Base-by-base conservation (phyloP, 2,797 vertebrate genomes). In the Pogoniulus pusillus region DNA sequence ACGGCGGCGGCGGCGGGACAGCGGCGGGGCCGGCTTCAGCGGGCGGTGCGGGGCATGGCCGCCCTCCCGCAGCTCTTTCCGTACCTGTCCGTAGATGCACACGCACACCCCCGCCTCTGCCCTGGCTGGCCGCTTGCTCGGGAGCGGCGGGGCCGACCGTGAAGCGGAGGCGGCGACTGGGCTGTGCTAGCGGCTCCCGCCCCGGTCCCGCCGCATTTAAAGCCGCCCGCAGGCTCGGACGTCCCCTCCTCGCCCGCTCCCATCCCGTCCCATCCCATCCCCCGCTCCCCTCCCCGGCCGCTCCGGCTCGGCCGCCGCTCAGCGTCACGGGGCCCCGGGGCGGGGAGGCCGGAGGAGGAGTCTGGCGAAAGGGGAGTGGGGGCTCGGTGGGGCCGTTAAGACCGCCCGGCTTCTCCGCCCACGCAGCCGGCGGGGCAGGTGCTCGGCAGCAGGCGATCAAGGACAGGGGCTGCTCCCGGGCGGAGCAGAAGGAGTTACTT, bases 201-300 rank as follows among this genome's bases (percentile, higher is more conserved):
- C 84, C 92, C 34, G 86, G 55, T 43, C 75, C 59, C 59, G 59
- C 90, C 89, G 68, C 94, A 96, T 96, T 94, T 94, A 94, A 94
- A 94, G 82, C 63, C 55, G 58, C 66, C 63, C 57, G 78, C 88
- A 20, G 27, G 68, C 58, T 79, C 86, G 89, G 86, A 15, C 85
- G 91, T 84, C 89, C 84, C 79, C 72, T 81, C 79, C 72, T 81
- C 35, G 35, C 82, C 90, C 88, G 95, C 80, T 97, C 97, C 97
- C 97, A 97, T 96, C 94, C 94, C 78, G 83, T 32, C n/a, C 82
- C 90, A 54, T 90, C 95, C 95, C 96, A 94, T 57, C 87, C 87
- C 95, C 66, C 89, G 78, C 82, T 81, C 94, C 94, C 86, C 85
- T 85, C 87, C 88, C 58, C 87, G 69, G n/a, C 45, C 47, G n/a